Base-by-base conservation (phyloP, 2,113 vertebrate species). In the Pampusana beccarii region DNA sequence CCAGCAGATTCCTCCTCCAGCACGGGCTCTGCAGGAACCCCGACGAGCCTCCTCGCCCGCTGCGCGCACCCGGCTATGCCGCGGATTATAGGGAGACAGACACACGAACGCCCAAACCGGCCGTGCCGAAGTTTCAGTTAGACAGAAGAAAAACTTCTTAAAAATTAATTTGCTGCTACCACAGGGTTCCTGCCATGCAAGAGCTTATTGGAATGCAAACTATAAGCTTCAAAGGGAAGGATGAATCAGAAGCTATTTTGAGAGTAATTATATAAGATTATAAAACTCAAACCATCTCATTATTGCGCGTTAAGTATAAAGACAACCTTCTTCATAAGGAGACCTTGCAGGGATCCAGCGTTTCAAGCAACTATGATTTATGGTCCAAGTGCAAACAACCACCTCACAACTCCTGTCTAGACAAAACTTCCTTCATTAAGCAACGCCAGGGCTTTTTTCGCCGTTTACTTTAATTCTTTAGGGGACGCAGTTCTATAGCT, bases 181-280 rank as follows among this genome's bases (percentile, higher is more conserved):
- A 92, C 80, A 79, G 71, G 82, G 94, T 62, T 96, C 90, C 87
- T 93, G 94, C 91, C 84, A 86, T 85, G 67, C 75, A 51, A 62
- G 93, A 66, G 86, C 94, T 78, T 81, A 91, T 89, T 93, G 81
- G 95, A 92, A 95, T 95, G 90, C 89, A 84, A 97, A 97, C 95
- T 71, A 80, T 92, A 74, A 85, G 80, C 93, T 98, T 98, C 96
- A 97, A 97, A 98, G 92, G 86, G 90, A 92, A 93, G 94, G 94
- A 94, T 97, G 95, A 96, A 95, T 97, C 92, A 94, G 82, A 94
- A 91, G 92, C 64, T 95, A 94, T 97, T 97, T 96, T 95, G 85
- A 93, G 94, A 92, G 86, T 97, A 97, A 97, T 97, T 96, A 95
- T 97, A 94, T 88, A 98, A 97, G 88, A 91, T 94, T 84, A 93